These are phyloP conservation scores for Cheilosia soror DNA, from an alignment of 2,888 invertebrate genomes.

Conservation along the genomic window DNA sequence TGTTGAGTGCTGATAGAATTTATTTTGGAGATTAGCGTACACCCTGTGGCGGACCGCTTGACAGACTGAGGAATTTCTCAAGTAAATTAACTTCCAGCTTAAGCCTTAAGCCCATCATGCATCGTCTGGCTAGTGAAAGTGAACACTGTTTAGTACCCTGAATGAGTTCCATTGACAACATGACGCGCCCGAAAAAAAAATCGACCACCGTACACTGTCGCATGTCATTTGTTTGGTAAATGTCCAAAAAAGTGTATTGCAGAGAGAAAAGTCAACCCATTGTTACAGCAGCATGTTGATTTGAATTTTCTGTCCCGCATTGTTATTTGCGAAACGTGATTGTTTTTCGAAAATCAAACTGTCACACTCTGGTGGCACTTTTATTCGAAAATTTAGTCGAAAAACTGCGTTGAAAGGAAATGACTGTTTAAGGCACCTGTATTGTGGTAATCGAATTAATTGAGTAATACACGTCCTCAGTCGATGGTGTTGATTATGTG, in stretches of 20 bases:
- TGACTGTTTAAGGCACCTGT: slow-evolving; percentile 40
- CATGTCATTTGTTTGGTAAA: slow-evolving; percentile 57
- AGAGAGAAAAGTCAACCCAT: slow-evolving; percentile 54
- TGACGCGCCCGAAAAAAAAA: slow-evolving; percentile 27
- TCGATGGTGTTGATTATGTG: slow-evolving; percentile 7
- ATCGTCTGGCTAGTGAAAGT: slow-evolving; percentile 43
- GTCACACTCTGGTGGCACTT: slow-evolving; percentile 40
- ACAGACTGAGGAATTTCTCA: neutral
- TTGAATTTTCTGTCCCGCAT: slow-evolving; percentile 45
- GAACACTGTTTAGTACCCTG: slow-evolving; percentile 56
- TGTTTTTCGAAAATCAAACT: slow-evolving; percentile 47
- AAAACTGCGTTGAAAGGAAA: slow-evolving; percentile 5
- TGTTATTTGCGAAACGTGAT: slow-evolving; percentile 66
- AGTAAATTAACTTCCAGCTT: no score
- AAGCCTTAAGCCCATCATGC: neutral
- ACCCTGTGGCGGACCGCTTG: neutral
- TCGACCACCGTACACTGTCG: slow-evolving; percentile 11
- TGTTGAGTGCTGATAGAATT: slow-evolving; percentile 25
- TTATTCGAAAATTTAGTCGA: slow-evolving; percentile 10
- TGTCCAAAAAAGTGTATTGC: slow-evolving; percentile 42
- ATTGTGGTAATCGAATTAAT: slow-evolving; percentile 29
- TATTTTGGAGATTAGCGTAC: slow-evolving; percentile 29
- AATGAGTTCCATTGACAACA: slow-evolving; percentile 67
- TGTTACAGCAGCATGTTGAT: slow-evolving; percentile 55
- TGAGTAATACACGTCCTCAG: slow-evolving; percentile 13